Evolutionary conservation across 92 coral and sea anemone genomes (phyloP), one percentile per base, ranked within the genome.

Genomic region (Nematostella vectensis): DNA sequence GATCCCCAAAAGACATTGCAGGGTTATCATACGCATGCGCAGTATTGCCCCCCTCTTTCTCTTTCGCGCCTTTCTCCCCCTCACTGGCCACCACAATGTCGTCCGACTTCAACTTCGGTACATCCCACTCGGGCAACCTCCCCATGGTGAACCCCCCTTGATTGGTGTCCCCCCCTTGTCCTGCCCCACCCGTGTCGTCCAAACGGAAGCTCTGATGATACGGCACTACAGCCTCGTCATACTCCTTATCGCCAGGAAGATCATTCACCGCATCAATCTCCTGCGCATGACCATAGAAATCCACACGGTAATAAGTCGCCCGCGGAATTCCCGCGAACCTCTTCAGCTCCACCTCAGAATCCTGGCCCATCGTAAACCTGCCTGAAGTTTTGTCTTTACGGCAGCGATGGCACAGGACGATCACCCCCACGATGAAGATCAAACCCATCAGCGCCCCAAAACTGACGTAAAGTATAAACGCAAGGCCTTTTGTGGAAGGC

Each of bases 81-180:
- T 43, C 40, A 33, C 15, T 33, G 8, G 38, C 31, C 24, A 80
- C 83, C 11, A 80, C 47, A 12, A 85, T 71, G 2, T 75, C 81
- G 3, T 58, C 39, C 43, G 75, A 40, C 23, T 70, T 43, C 54
- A 85, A 58, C 62, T 67, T 87, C 18, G 96, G 98, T 4, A 91
- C 67, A 50, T 80, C 75, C 98, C 96, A 86, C 61, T 78, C 87
- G 9, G 93, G 98, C 54, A 86, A 36, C 37, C 77, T 71, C 1
- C 89, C 87, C 55, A 84, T 77, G 25, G 72, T 60, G 58, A 85
- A 85, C 30, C 67, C 78, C 28, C 75, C 87, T 24, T 59, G 47
- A 26, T 31, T 44, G 25, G 42, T 39, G 25, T 45, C 78, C 23
- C 54, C 56, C 11, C 50, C 31, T 0, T 54, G 68, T 25, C 28